Evolutionary conservation across 53 echinoderm and acorn worm species (phyloP).

Genomic region (Hippasteria phrygiana): DNA sequence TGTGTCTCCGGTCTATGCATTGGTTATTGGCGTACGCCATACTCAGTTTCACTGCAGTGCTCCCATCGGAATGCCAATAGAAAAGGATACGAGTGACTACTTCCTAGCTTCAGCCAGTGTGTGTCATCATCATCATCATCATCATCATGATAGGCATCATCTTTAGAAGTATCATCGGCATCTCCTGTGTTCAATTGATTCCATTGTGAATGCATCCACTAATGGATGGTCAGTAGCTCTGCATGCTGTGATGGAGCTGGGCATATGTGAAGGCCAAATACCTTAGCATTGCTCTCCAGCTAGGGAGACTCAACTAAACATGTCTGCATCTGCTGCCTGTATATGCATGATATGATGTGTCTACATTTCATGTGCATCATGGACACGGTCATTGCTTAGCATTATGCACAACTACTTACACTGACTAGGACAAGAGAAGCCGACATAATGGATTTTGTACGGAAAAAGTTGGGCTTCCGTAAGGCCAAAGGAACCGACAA

Average conservation of each 20-base stretch:
- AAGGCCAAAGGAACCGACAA: constrained; percentile 59
- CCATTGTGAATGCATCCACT: constrained; percentile 2
- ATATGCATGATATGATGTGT: not conserved
- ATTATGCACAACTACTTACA: not conserved
- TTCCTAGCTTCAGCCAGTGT: not conserved
- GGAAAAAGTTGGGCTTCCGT: constrained; percentile 72
- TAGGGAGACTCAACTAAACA: not conserved
- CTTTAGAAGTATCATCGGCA: not conserved
- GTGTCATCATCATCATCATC: constrained; percentile 2
- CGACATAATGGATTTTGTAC: constrained; percentile 64
- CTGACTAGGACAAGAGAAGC: constrained; percentile 31
- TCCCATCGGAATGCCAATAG: constrained; percentile 56
- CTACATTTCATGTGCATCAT: not conserved
- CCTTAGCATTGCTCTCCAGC: not conserved
- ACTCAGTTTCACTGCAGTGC: constrained; percentile 48
- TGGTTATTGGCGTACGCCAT: constrained; percentile 44
- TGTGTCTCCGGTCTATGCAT: constrained; percentile 33
- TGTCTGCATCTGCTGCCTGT: constrained; percentile 20
- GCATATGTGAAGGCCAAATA: constrained; percentile 19
- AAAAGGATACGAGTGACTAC: constrained; percentile 41
- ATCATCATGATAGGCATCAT: constrained; percentile 23
- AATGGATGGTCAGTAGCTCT: not conserved
- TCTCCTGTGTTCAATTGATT: not conserved
- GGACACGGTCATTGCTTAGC: constrained; percentile 25
- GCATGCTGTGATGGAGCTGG: constrained; percentile 21